Evolutionary conservation across 1,140 invertebrate species (phyloP).

Genomic region (Cherax quadricarinatus): DNA sequence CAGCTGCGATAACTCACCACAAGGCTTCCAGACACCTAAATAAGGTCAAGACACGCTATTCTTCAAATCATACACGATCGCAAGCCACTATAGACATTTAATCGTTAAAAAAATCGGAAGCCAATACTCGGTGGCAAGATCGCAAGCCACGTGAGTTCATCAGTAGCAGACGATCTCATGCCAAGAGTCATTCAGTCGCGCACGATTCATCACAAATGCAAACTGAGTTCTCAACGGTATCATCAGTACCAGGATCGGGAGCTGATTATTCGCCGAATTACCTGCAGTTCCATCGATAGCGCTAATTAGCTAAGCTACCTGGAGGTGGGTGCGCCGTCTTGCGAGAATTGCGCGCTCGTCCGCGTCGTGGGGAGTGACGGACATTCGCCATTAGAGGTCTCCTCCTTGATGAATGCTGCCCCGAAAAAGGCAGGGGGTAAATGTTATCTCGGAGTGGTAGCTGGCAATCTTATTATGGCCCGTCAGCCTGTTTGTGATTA

Average conservation of each 20-base stretch:
- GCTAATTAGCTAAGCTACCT: constrained; percentile 4
- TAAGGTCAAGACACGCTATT: no score
- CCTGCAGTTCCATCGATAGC: background rate
- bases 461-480: background rate
- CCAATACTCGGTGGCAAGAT: no score
- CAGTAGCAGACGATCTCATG: no score
- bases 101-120: no score
- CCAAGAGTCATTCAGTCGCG: no score
- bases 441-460: constrained; percentile 5
- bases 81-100: no score
- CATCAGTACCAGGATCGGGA: background rate
- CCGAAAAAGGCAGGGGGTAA: background rate
- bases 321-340: background rate
- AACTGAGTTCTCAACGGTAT: background rate
- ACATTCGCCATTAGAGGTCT: background rate
- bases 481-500: background rate
- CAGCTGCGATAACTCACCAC: no score
- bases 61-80: no score
- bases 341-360: background rate
- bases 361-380: background rate
- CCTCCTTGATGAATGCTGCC: background rate
- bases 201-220: background rate
- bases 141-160: no score
- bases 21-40: no score
- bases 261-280: background rate